Percentiles rank a stretch among this genome's conserved stretches.
phyloP scores from a whole-genome alignment of 2,888 invertebrate species.

The Tetragonula carbonaria region DNA sequence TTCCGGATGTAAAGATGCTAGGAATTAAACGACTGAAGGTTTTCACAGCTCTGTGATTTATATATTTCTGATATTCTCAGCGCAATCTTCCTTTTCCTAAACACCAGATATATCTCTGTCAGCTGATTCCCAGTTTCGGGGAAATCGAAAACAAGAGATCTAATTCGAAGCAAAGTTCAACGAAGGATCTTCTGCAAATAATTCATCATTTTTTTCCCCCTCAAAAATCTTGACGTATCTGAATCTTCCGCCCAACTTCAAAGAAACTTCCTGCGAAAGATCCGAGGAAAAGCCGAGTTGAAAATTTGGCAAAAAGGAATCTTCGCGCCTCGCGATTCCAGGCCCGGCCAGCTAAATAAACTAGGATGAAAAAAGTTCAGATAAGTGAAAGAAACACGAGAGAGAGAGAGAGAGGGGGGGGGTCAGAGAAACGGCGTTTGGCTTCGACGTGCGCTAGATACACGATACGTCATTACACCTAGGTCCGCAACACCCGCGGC shows the following conservation, averaged over 20 bases:
- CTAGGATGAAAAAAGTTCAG: conserved; percentile 57
- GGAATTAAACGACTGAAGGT: background rate
- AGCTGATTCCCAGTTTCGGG: too few relatives aligned
- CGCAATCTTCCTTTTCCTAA: background rate
- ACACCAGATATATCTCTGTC: background rate
- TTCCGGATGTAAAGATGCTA: background rate
- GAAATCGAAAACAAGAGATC: too few relatives aligned
- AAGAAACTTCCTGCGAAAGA: too few relatives aligned
- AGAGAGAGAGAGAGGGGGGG: conserved; percentile 76
- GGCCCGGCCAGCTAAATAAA: conserved; percentile 37
- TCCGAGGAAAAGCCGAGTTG: too few relatives aligned
- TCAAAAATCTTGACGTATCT: too few relatives aligned
- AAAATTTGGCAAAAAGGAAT: background rate
- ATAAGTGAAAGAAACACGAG: conserved; percentile 80
- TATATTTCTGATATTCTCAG: background rate
- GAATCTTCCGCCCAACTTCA: too few relatives aligned
- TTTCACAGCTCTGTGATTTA: background rate
- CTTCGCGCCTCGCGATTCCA: background rate
- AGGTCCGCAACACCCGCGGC: conserved; percentile 58
- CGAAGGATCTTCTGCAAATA: too few relatives aligned
- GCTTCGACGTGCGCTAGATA: conserved; percentile 61
- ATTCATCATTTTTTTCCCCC: too few relatives aligned
- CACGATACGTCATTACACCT: conserved; percentile 69
- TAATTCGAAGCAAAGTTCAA: too few relatives aligned
- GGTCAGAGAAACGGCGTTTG: conserved; percentile 39